Evolutionary conservation across 1,140 invertebrate species (phyloP), one percentile per base, ranked within the genome.

Genomic region (Paramacrobiotus metropolitanus): DNA sequence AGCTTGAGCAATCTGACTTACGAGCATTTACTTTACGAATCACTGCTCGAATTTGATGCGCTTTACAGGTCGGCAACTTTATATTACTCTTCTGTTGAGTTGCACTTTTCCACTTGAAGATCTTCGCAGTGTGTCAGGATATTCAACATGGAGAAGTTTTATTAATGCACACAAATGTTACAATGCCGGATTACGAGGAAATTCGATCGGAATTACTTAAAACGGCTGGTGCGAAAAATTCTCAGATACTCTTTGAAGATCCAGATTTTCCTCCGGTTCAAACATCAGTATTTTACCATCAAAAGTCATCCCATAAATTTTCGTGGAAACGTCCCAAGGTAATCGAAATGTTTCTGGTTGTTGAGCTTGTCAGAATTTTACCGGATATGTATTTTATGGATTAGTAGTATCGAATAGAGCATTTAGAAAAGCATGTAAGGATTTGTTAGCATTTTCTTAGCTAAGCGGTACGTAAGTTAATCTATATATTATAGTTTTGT

Each of bases 181-280:
- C 9, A 40, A 40, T 40, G 34, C 34, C 34, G n/a, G 34, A 9
- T 40, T 40, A 40, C 34, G 34, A 40, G n/a, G 34, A 40, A 83
- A 70, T 88, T 84, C 78, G 86, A 88, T 74, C 78, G 82, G 44
- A 84, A 90, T 66, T 82, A 82, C 72, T 78, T 80, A 67, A 77
- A 80, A 64, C 89, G n/a, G n/a, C n/a, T n/a, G n/a, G n/a, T n/a
- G n/a, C n/a, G n/a, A n/a, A n/a, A n/a, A n/a, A n/a, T n/a, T n/a
- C n/a, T n/a, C n/a, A n/a, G n/a, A n/a, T n/a, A n/a, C 76, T 88
- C n/a, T 92, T 85, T 84, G 86, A 90, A 74, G 87, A 92, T 74
- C 83, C 85, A 1, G 86, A 88, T 71, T 92, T 91, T 73, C 83
- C 86, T 4, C 85, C 86, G 0, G 81, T 81, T 0, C 86, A 89